Base-by-base conservation (phyloP, 2,888 invertebrate species). In the Diaperis boleti region DNA sequence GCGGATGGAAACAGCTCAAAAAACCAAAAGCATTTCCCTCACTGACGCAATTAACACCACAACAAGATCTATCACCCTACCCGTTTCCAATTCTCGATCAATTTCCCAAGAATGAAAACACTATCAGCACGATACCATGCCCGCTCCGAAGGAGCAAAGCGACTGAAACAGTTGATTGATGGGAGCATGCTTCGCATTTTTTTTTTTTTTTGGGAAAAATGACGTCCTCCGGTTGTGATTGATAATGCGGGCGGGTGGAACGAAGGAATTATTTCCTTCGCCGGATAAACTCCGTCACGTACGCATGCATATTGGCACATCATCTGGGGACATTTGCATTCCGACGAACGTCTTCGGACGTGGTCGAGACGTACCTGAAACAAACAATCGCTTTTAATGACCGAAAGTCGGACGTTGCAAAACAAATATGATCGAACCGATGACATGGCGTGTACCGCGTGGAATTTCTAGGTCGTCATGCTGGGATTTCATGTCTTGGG, bases 321-420 rank as follows among this genome's bases (percentile, higher is more conserved):
- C 31, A n/a, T 31, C 29, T 33, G 18, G 11, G 49, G 17, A 42
- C 20, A 62, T 62, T 62, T 62, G 62, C 62, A 62, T 62, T 62
- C 62, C 31, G 15, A 18, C n/a, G 20, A 22, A 62, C 37, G 57
- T 61, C 47, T 47, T 59, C 44, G 35, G 42, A 62, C 52, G 52
- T 45, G 37, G 31, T 20, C 1, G 6, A 26, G 20, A 15, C 20
- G 33, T 44, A 57, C 62, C 62, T 56, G 49, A 6, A 62, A 62
- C 62, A 47, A 62, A 42, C 45, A 44, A 29, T 17, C 26, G 20
- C 8, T 44, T 22, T 15, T 22, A 44, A 20, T 44, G 10, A 10
- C 4, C 26, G 7, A 4, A 18, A n/a, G n/a, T n/a, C n/a, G n/a
- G n/a, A n/a, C n/a, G n/a, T n/a, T n/a, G n/a, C n/a, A n/a, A n/a